Evolutionary conservation across 2,113 vertebrate species (phyloP).

Genomic region (Orthonyx spaldingii): DNA sequence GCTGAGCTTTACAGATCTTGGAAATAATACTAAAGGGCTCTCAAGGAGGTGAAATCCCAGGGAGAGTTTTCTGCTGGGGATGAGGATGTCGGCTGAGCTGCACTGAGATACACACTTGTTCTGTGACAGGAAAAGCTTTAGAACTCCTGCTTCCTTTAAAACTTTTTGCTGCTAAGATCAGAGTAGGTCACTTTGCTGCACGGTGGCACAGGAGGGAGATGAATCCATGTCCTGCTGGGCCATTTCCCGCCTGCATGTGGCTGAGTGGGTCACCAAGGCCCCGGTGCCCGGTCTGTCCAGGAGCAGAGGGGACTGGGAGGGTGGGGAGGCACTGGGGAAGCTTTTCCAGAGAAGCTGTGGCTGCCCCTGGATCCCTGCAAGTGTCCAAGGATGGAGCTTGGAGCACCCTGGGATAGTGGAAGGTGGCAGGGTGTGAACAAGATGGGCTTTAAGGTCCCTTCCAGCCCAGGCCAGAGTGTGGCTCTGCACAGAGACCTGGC

Average conservation of each 20-base stretch:
- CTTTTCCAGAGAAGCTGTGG: not conserved
- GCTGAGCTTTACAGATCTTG: not conserved
- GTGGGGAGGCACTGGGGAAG: not conserved
- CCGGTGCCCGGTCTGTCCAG: not conserved
- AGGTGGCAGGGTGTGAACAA: not conserved
- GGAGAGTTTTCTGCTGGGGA: not conserved
- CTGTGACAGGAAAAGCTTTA: not conserved
- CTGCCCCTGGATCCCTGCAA: not conserved
- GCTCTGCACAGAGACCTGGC: not conserved
- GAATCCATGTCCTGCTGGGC: not conserved
- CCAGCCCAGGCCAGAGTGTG: not conserved
- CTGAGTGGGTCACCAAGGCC: not conserved
- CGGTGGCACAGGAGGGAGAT: not conserved
- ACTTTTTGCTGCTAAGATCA: not conserved
- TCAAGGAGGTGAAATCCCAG: not conserved
- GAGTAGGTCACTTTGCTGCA: not conserved
- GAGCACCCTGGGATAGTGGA: not conserved
- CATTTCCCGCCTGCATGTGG: rapidly evolving
- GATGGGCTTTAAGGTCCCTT: not conserved
- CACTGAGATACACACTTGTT: not conserved
- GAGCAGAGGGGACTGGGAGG: not conserved
- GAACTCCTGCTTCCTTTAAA: not conserved
- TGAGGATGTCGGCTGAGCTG: not conserved
- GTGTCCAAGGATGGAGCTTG: not conserved
- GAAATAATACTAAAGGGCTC: not conserved